Evolutionary conservation across 2,113 vertebrate genomes (phyloP).

Genomic region (Varanus komodoensis): DNA sequence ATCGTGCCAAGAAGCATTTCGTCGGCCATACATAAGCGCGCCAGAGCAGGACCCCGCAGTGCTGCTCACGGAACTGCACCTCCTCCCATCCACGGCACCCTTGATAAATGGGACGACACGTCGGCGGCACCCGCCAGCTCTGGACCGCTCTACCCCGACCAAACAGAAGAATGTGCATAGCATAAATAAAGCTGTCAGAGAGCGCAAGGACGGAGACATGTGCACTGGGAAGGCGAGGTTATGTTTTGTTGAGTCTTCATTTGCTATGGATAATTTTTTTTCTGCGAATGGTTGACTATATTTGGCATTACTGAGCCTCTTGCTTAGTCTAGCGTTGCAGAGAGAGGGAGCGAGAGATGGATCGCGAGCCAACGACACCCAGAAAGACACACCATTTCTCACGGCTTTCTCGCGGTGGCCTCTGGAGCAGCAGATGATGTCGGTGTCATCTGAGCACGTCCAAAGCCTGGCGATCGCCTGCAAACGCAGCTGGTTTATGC

Average conservation of each 20-base stretch:
- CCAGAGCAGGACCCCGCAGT: neutral
- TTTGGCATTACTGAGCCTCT: conserved; percentile 29
- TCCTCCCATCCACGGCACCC: neutral
- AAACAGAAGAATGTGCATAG: neutral
- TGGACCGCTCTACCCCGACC: neutral
- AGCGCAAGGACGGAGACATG: neutral
- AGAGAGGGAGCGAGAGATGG: neutral
- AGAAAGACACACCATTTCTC: neutral
- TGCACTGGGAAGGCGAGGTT: neutral
- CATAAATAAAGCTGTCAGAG: conserved; percentile 23
- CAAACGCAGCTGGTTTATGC: too few relatives aligned
- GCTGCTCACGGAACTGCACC: neutral
- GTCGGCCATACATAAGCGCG: neutral
- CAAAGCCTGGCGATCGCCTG: neutral
- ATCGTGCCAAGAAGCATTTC: neutral
- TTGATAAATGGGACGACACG: conserved; percentile 16
- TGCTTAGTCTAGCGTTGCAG: conserved; percentile 15
- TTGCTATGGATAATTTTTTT: neutral
- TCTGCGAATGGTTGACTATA: conserved; percentile 12
- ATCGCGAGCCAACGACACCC: neutral
- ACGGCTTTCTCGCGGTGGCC: neutral
- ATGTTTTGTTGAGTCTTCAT: conserved; percentile 10
- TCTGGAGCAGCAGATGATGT: neutral
- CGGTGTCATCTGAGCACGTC: neutral
- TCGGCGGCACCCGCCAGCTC: neutral